Base-by-base conservation (phyloP, 1,140 invertebrate species). In the Gryllus bimaculatus region DNA sequence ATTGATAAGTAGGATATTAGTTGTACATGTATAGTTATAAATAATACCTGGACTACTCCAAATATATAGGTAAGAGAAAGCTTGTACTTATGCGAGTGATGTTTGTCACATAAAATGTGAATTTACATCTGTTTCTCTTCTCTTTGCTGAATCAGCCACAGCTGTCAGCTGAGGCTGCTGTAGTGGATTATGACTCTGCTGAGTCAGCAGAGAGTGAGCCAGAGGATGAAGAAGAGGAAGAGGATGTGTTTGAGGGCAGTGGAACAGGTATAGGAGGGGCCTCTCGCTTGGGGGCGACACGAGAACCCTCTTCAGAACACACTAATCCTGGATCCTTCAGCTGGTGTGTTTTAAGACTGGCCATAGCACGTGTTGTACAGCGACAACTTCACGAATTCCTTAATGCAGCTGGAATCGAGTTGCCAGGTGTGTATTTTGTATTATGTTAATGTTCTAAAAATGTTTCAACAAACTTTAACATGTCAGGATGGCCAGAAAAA, bases 271-370 rank as follows among this genome's bases (percentile, higher is more conserved):
- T 21, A 15, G 21, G 10, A 8, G 18, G 12, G 10, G 82, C 82
- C 80, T 86, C 85, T 79, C 54, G 54, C 54, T 66, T 66, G 54
- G 54, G 54, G 10, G 18, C 54, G 10, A 13, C 54, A 66, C 10
- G 85, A 85, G 73, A 96, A 96, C 84, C 54, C 10, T 66, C 54
- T 0, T 92, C 88, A 26, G 96, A 98, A 85, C 96, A 98, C 85
- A 91, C 92, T 48, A 95, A 98, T 88, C 94, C 96, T 8, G 93
- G 93, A 82, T 96, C 95, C 18, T 98, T 97, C 85, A 95, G 95
- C 79, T 99, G 98, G 98, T 91, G 92, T 82, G 91, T 99, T 74
- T 92, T 99, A 85, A 91, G 97, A 81, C 90, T 96, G 83, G 94
- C 96, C 54, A 91, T 96, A 79, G 89, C 98, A 54, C 92, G 93